Base-by-base conservation (phyloP, 2,797 vertebrate genomes). In the Cossypha polioptera region DNA sequence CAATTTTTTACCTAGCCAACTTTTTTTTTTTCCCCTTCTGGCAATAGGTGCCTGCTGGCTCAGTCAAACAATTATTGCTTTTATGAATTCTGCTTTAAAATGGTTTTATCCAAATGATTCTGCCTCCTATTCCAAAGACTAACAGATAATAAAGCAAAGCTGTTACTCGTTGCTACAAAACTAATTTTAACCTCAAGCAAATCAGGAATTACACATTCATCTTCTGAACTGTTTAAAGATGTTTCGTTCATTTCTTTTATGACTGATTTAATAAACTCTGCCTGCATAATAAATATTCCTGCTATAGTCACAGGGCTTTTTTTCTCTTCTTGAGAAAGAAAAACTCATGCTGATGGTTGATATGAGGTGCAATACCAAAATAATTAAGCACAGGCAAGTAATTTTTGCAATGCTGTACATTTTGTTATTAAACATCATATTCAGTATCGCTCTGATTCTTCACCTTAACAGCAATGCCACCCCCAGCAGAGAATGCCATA, bases 181-280 rank as follows among this genome's bases (percentile, higher is more conserved):
- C 83, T 97, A 85, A 95, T 97, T 97, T 91, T 81, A 90, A 96
- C 86, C 95, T 92, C 92, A 84, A 97, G 93, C 92, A 97, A 95
- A 97, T 94, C 72, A 87, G 76, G 33, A 90, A 94, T 87, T 95
- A 83, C 77, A 95, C 40, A 80, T 63, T 76, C 85, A 90, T 95
- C 92, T 94, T 96, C 75, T 55, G 78, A 95, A 91, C 73, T 92
- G 88, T 94, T 95, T 92, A 91, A 95, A 97, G 95, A 92, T 82
- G 58, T 72, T 97, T 90, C 8, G 29, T 93, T 94, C 90, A 92
- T 96, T 95, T 97, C 83, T 92, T 97, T 93, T 90, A 88, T 6
- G 13, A 93, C 66, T 97, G 96, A 98, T 97, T 96, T 97, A 97
- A 97, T 97, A 97, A 97, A 95, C 96, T 97, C 95, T 96, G 94